Conservation (phyloP, 2,888 invertebrate genomes). For the Stenodera caucasica region DNA sequence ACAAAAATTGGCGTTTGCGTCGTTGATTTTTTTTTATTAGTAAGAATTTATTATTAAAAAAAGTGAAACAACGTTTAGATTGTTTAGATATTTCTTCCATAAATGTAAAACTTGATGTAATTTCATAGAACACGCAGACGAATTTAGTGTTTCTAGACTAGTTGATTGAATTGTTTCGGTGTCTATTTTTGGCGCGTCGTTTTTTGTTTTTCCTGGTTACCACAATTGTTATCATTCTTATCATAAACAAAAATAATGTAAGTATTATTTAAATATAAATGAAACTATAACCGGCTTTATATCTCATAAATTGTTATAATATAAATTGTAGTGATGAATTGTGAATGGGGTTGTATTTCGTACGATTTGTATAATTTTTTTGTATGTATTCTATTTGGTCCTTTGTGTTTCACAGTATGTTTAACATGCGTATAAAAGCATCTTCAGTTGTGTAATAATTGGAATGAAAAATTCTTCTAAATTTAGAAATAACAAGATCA, state of each 20-base stretch:
- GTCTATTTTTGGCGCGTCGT: not conserved
- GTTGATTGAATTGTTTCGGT: too few relatives aligned
- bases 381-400: not conserved
- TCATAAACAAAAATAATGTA: too few relatives aligned
- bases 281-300: too few relatives aligned
- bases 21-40: not conserved
- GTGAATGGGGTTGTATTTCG: too few relatives aligned
- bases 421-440: too few relatives aligned
- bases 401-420: too few relatives aligned
- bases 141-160: too few relatives aligned
- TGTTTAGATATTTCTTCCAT: not conserved
- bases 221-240: not conserved
- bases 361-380: too few relatives aligned
- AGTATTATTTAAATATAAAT: not conserved
- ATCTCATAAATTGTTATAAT: too few relatives aligned
- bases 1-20: not conserved
- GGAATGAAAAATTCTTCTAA: conserved; percentile 4
- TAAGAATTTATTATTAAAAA: not conserved
- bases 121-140: too few relatives aligned
- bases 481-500: conserved; percentile 1
- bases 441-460: too few relatives aligned
- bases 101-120: not conserved
- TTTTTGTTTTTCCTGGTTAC: not conserved
- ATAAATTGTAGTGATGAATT: too few relatives aligned
- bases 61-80: not conserved